Percentiles rank a stretch among this genome's conserved stretches.
Conservation (phyloP, 2,888 invertebrate genomes). For the Cephus pulcher region DNA sequence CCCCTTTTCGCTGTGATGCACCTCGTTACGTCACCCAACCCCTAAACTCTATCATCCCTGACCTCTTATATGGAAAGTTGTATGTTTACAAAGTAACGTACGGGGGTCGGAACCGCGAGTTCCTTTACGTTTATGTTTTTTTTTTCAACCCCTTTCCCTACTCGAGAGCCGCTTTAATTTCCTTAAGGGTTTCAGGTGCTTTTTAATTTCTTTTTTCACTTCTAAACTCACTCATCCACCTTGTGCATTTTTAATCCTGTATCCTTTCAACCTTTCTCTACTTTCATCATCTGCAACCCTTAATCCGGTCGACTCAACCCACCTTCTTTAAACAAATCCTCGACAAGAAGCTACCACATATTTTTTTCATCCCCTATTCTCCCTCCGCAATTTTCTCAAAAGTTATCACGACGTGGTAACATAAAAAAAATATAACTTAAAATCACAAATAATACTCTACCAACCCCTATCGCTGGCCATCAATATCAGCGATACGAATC, state of each 20-base stretch:
- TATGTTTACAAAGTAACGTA: not conserved
- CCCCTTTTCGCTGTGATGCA: not conserved
- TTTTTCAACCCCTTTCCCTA: not conserved
- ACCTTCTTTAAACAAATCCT: not conserved
- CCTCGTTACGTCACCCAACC: not conserved
- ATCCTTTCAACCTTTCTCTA: not conserved
- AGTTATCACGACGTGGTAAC: not conserved
- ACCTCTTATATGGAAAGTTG: conserved; percentile 17
- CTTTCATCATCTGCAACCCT: not conserved
- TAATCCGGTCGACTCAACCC: not conserved
- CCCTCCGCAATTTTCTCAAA: not conserved
- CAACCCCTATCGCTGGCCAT: not conserved
- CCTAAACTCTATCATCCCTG: not conserved
- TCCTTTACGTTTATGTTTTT: not conserved
- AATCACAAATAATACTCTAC: not conserved
- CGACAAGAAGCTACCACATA: not conserved
- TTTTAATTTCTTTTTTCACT: not conserved
- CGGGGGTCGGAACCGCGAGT: not conserved
- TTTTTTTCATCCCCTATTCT: not conserved
- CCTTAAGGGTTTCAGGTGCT: not conserved
- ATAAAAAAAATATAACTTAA: not conserved
- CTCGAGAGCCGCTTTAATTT: not conserved
- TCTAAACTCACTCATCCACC: not conserved
- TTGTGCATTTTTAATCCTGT: not conserved
- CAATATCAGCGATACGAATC: not conserved